Percentiles rank a stretch among this genome's conserved stretches.
These are phyloP conservation scores for Hydrocynus forskahlii DNA, from an alignment of 2,797 vertebrate genomes.

Conservation along the genomic window DNA sequence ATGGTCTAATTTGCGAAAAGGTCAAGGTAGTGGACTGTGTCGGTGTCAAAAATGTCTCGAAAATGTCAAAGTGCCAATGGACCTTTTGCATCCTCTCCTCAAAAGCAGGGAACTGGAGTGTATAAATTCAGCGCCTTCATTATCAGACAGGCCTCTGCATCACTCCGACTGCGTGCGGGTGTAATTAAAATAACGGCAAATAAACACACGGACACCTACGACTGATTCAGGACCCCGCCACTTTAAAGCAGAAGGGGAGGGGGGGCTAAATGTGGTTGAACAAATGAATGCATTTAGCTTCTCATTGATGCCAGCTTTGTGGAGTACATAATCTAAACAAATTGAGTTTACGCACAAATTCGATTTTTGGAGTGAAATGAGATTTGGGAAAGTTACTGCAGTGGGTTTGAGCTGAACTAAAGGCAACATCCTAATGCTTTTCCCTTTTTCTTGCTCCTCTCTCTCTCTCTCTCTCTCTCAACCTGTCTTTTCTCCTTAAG, in stretches of 20 bases:
- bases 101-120: slow-evolving; percentile 53
- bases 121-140: slow-evolving; percentile 67
- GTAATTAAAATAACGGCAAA: slow-evolving; percentile 35
- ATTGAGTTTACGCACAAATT: slow-evolving; percentile 56
- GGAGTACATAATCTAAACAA: slow-evolving; percentile 52
- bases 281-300: slow-evolving; percentile 36
- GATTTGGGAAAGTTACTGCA: slow-evolving; percentile 53
- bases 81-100: slow-evolving; percentile 66
- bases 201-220: slow-evolving; percentile 26
- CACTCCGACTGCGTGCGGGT: neutral
- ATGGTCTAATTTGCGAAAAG: slow-evolving; percentile 82
- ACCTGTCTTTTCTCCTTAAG: neutral
- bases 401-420: slow-evolving; percentile 9
- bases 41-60: slow-evolving; percentile 76
- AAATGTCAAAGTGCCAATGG: slow-evolving; percentile 82
- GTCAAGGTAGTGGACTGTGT: slow-evolving; percentile 79
- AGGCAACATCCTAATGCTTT: slow-evolving; percentile 32
- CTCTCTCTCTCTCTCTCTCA: neutral
- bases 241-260: neutral
- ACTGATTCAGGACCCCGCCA: neutral
- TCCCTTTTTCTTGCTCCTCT: neutral
- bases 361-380: slow-evolving; percentile 49
- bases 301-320: slow-evolving; percentile 38
- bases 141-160: slow-evolving; percentile 60
- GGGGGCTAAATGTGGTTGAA: neutral